Conservation (phyloP, 92 coral and sea anemone species). For the Epizoanthus stellaris region DNA sequence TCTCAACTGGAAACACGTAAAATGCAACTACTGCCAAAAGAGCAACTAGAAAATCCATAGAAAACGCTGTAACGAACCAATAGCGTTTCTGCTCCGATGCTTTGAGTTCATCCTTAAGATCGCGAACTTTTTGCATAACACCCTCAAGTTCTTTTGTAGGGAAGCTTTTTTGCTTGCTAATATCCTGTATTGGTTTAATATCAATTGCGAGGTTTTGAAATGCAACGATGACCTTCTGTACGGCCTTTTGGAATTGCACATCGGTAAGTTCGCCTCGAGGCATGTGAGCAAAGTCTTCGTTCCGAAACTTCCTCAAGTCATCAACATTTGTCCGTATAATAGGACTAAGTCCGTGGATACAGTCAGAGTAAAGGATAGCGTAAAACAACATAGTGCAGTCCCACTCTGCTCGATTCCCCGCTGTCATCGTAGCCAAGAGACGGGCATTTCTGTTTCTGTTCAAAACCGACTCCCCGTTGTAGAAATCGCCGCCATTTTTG, state of each 20-base stretch:
- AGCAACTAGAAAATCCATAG: not conserved
- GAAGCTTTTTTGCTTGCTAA: conserved; percentile 46
- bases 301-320: conserved; percentile 43
- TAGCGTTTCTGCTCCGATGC: not conserved
- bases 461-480: conserved; percentile 44
- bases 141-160: conserved; percentile 27
- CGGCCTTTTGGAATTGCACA: conserved; percentile 18
- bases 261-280: conserved; percentile 33
- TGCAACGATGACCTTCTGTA: conserved; percentile 19
- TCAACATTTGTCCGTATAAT: conserved; percentile 24
- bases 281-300: conserved; percentile 52
- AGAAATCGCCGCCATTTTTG: conserved; percentile 35
- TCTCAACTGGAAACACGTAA: not conserved
- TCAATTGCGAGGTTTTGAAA: conserved; percentile 42
- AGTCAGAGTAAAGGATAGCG: conserved; percentile 9
- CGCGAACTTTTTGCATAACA: conserved; percentile 1
- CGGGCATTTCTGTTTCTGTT: conserved; percentile 11
- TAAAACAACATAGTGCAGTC: conserved; percentile 53
- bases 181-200: conserved; percentile 11
- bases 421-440: not conserved
- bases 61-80: not conserved
- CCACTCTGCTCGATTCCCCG: conserved; percentile 48
- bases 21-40: conserved; percentile 7
- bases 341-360: conserved; percentile 27
- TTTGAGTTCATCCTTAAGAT: not conserved